Evolutionary conservation across 2,888 invertebrate genomes (phyloP), one percentile per base, ranked within the genome.

Genomic region (Cephonodes hylas): DNA sequence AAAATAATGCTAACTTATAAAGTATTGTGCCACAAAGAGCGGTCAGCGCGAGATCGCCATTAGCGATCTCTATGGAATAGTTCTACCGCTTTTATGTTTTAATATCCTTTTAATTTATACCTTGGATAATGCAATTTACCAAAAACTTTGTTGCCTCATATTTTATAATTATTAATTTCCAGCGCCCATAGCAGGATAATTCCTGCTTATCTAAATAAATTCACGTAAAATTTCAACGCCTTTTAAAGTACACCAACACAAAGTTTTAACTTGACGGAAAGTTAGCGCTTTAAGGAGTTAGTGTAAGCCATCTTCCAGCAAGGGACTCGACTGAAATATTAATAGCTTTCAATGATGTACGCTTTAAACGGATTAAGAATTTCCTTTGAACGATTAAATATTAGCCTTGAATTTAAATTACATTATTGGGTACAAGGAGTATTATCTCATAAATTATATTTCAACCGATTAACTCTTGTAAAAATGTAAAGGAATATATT

Each of bases 321-420:
- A 63, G 44, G 65, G 67, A 71, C 72, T 72, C 67, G 67, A 68
- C 67, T 69, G 67, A 72, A 75, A 75, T 75, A 72, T 70, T 75
- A 70, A 76, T 73, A 66, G 64, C 64, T 64, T 66, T 64, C 64
- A 64, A 67, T 63, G 61, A 63, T 63, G 48, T 62, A 60, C 48
- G 31, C 34, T 42, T 62, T 62, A 57, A 60, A 65, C 59, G 57
- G 61, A 56, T 45, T 44, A 62, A 58, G 23, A 60, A 56, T 60
- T 63, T 48, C 56, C 25, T 42, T 60, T 13, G 27, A 42, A 34
- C 48, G 20, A 48, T 53, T 38, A 25, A 48, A 38, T 42, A 53
- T 31, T 31, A 18, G 15, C 18, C 15, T 10, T 53, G 31, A 31
- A 53, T 53, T 53, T 27, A 8, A 53, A 18, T 53, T n/a, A n/a